phyloP scores from a whole-genome alignment of 64 coral and sea anemone genomes.

The Platygyra sinensis region DNA sequence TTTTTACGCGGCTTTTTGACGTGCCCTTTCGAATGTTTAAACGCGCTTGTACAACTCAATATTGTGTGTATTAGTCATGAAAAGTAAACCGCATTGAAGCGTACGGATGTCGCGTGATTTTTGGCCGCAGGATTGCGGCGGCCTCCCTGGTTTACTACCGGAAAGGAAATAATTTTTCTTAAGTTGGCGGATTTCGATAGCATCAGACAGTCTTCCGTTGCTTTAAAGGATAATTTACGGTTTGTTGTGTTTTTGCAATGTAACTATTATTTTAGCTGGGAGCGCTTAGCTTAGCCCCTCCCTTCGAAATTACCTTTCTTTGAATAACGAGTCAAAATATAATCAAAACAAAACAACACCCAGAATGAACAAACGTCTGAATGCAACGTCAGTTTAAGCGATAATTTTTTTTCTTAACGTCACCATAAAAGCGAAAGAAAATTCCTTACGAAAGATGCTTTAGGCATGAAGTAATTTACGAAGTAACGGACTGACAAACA shows the following conservation, averaged over 20 bases:
- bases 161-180: background rate
- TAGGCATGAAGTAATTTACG: too few relatives aligned
- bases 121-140: background rate
- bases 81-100: background rate
- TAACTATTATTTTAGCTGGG: background rate
- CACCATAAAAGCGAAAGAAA: too few relatives aligned
- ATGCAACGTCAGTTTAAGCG: too few relatives aligned
- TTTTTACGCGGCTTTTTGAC: background rate
- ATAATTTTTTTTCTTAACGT: too few relatives aligned
- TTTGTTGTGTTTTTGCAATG: constrained; percentile 7
- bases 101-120: constrained; percentile 3
- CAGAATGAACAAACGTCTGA: too few relatives aligned
- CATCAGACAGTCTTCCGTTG: background rate
- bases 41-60: background rate
- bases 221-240: background rate
- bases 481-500: too few relatives aligned
- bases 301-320: background rate
- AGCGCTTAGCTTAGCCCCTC: background rate
- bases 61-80: background rate
- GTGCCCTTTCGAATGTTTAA: background rate
- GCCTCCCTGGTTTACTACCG: background rate
- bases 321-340: background rate
- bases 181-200: background rate
- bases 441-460: too few relatives aligned
- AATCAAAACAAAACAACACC: background rate